Percentiles rank a stretch among this genome's conserved stretches.
phyloP scores from a whole-genome alignment of 2,113 vertebrate species.

The Prolemur simus region DNA sequence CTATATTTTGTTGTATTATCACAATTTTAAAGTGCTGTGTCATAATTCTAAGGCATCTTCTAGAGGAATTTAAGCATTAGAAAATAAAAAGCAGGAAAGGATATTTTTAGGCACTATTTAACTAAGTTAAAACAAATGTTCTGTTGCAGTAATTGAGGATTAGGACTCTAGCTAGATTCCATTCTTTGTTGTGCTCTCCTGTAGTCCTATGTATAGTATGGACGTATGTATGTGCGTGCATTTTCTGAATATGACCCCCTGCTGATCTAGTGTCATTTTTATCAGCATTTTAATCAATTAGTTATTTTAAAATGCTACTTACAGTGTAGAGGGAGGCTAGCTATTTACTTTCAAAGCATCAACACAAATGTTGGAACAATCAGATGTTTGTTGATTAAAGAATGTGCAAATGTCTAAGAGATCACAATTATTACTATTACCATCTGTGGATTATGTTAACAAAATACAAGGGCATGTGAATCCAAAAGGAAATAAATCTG shows the following conservation, averaged over 20 bases:
- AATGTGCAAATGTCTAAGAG: background rate
- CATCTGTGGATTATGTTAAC: background rate
- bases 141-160: background rate
- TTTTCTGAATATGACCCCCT: background rate
- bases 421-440: background rate
- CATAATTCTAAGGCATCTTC: background rate
- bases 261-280: background rate
- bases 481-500: background rate
- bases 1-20: background rate
- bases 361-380: background rate
- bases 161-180: background rate
- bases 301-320: slow-evolving; percentile 19
- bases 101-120: background rate
- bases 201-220: background rate
- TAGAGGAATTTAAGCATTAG: background rate
- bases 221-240: background rate
- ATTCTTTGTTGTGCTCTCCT: background rate
- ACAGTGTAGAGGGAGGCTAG: background rate
- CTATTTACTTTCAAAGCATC: slow-evolving; percentile 38
- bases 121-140: slow-evolving; percentile 34
- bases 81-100: background rate
- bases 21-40: background rate
- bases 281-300: slow-evolving; percentile 32
- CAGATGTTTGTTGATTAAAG: slow-evolving; percentile 31
- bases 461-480: background rate